These are phyloP conservation scores for Orycteropus afer DNA, from an alignment of 2,113 vertebrate genomes.

Conservation along the genomic window DNA sequence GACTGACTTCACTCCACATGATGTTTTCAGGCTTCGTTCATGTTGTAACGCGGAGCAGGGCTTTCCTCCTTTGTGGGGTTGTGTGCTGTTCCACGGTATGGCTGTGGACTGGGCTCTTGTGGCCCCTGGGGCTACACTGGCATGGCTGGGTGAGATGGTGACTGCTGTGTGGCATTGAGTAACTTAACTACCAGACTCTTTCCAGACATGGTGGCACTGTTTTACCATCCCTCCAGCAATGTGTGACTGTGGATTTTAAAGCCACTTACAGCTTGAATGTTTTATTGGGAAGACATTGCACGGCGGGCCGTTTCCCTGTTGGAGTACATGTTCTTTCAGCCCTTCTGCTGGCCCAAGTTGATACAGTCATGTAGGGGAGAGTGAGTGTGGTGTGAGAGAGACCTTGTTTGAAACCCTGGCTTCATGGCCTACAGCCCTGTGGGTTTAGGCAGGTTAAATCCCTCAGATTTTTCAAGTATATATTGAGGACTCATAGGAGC, in stretches of 20 bases:
- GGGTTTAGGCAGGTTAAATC: neutral
- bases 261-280: neutral
- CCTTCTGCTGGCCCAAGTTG: no score
- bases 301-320: neutral
- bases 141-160: neutral
- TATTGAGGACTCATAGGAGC: neutral
- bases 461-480: neutral
- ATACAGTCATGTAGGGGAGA: no score
- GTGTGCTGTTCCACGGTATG: neutral
- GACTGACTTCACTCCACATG: neutral
- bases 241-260: neutral
- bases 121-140: neutral
- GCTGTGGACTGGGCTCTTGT: neutral
- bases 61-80: neutral
- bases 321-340: neutral
- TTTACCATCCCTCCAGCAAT: neutral
- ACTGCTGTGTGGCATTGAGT: neutral
- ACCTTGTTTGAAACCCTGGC: neutral
- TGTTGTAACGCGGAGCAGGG: neutral
- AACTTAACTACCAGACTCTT: neutral
- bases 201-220: no score
- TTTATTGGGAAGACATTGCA: neutral
- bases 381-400: no score
- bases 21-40: neutral
- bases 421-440: neutral